Conservation (phyloP, 2,113 vertebrate species). For the Phasianus colchicus region DNA sequence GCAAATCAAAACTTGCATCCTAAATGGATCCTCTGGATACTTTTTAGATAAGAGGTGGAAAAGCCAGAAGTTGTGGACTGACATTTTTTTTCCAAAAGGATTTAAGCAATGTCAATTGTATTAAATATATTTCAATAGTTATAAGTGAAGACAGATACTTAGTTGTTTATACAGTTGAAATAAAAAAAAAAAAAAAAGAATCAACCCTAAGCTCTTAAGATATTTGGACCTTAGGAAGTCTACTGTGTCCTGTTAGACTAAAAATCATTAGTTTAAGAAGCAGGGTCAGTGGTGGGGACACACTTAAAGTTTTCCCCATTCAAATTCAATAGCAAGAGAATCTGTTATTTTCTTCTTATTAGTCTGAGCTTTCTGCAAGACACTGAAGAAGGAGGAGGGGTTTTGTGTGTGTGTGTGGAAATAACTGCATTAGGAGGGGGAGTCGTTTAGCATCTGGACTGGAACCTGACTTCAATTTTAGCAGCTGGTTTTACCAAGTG, state of each 20-base stretch:
- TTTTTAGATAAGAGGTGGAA: neutral
- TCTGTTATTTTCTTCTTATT: neutral
- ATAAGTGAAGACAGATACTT: neutral
- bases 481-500: neutral
- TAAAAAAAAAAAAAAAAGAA: neutral
- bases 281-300: neutral
- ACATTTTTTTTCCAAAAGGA: neutral
- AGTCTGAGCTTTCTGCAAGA: neutral
- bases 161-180: neutral
- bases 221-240: neutral
- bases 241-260: neutral
- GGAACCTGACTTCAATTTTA: neutral
- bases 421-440: neutral
- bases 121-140: neutral
- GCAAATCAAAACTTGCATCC: neutral
- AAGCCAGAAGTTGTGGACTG: neutral
- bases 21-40: neutral
- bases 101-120: neutral
- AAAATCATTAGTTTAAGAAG: neutral
- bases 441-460: neutral
- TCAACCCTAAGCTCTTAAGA: neutral
- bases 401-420: rapidly evolving
- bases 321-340: neutral
- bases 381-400: neutral
- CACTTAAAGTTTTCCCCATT: neutral